These are phyloP conservation scores for Chouioia cunea DNA, from an alignment of 2,888 invertebrate species.

Conservation along the genomic window DNA sequence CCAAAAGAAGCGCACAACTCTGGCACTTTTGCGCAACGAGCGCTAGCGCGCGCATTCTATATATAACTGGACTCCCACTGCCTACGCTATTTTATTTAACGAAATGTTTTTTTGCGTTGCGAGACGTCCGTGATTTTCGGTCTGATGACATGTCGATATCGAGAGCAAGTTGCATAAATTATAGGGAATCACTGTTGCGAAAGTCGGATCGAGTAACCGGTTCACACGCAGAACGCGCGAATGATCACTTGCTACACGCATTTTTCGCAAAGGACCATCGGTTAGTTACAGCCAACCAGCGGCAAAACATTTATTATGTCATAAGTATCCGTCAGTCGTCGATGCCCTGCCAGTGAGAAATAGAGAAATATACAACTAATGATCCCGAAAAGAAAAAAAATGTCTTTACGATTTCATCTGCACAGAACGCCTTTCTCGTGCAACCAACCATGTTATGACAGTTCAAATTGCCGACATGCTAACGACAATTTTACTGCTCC, in stretches of 20 bases:
- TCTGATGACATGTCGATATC: conserved; percentile 18
- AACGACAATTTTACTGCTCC: no score
- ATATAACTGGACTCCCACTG: no score
- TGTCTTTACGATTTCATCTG: no score
- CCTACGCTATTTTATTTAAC: background rate
- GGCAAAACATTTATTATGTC: conserved; percentile 6
- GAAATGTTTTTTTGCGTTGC: no score
- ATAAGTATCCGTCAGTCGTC: background rate
- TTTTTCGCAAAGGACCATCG: conserved; percentile 15
- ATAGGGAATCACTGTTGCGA: conserved; percentile 12
- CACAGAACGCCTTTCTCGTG: no score
- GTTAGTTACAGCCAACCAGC: background rate
- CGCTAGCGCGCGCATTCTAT: no score
- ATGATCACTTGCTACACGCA: conserved; percentile 6
- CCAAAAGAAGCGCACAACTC: conserved; percentile 6
- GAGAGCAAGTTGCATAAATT: conserved; percentile 30
- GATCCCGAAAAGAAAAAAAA: no score
- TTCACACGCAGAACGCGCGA: background rate
- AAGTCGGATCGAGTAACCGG: conserved; percentile 21
- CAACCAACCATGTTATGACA: no score
- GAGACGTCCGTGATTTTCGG: no score
- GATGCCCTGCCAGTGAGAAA: background rate
- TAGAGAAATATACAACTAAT: no score
- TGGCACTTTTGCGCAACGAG: no score
- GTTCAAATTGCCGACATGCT: no score